Evolutionary conservation across 2,797 vertebrate genomes (phyloP).

Genomic region (Halcyon smyrnensis): DNA sequence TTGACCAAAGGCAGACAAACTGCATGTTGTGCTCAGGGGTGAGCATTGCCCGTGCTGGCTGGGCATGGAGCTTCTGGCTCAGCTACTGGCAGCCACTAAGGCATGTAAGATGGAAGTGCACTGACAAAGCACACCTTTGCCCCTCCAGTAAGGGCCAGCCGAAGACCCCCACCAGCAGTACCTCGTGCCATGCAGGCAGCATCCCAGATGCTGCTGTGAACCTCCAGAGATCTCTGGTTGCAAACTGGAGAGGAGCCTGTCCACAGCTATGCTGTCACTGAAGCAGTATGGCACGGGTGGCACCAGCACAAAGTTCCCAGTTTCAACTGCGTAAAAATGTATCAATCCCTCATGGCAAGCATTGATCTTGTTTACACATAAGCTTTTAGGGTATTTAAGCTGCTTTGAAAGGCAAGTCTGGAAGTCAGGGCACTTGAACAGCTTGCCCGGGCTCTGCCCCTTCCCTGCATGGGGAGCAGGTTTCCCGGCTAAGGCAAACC

Average conservation of each 20-base stretch:
- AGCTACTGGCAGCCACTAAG: fast-evolving
- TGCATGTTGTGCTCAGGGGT: fast-evolving
- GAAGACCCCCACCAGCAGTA: fast-evolving
- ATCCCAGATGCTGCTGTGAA: background rate
- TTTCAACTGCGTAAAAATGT: background rate
- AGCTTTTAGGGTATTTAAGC: background rate
- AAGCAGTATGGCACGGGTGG: fast-evolving
- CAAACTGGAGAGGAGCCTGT: background rate
- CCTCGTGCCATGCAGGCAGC: background rate
- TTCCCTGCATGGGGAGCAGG: background rate
- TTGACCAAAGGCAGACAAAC: background rate
- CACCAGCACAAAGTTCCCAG: background rate
- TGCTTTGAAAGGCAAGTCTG: background rate
- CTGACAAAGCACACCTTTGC: background rate
- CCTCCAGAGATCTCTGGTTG: background rate
- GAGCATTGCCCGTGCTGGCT: background rate
- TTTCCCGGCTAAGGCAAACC: fast-evolving
- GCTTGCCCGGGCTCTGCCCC: background rate
- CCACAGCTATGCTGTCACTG: background rate
- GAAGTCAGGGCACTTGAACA: fast-evolving
- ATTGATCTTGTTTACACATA: background rate
- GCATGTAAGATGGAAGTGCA: fast-evolving
- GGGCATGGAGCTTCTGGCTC: background rate
- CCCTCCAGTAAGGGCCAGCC: background rate
- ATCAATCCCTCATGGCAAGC: background rate